Conservation (phyloP, 2,113 vertebrate species). For the Engraulis encrasicolus region DNA sequence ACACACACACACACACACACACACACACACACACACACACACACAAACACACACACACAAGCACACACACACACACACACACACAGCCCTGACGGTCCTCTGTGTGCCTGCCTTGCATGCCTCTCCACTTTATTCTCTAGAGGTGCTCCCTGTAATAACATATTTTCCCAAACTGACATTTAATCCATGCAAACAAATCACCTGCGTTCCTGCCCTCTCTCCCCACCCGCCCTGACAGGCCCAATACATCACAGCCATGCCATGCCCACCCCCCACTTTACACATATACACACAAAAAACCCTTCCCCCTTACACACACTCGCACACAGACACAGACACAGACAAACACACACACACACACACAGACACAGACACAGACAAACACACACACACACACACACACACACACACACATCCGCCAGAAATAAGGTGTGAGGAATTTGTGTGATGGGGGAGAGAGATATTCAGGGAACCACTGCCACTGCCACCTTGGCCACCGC, state of each 20-base stretch:
- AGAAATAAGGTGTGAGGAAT: conserved; percentile 21
- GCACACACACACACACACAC: no score
- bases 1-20: no score
- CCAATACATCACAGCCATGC: conserved; percentile 27
- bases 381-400: conserved; percentile 26
- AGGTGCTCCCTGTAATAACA: conserved; percentile 56
- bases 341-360: conserved; percentile 2
- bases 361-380: conserved; percentile 8
- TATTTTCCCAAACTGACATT: conserved; percentile 62
- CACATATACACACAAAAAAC: conserved; percentile 27
- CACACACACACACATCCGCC: not conserved
- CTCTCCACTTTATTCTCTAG: conserved; percentile 38
- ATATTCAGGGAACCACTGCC: conserved; percentile 25
- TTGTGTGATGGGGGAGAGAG: not conserved
- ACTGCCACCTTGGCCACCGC: not conserved
- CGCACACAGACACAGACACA: not conserved
- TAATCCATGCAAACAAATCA: conserved; percentile 68
- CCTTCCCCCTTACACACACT: no score
- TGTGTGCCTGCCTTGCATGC: conserved; percentile 23
- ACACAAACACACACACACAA: no score
- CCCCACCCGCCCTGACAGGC: conserved; percentile 18
- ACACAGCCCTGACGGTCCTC: conserved; percentile 20
- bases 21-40: no score
- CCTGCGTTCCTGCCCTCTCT: conserved; percentile 21
- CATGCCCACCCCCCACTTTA: not conserved